Base-by-base conservation (phyloP, 2,113 vertebrate species). In the Cettia cetti region DNA sequence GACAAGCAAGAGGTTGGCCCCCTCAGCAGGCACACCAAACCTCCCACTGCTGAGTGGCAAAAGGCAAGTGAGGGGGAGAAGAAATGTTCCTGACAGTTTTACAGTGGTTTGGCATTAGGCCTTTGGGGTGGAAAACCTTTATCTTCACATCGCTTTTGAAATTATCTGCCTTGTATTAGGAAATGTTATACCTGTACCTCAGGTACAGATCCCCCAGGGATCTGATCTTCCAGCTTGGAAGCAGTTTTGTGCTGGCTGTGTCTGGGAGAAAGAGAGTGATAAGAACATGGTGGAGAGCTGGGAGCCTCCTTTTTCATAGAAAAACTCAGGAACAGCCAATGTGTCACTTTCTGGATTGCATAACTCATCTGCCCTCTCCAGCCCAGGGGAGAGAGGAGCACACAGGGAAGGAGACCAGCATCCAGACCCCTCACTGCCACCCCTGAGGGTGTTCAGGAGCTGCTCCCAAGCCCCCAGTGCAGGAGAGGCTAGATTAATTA, bases 1-100 rank as follows among this genome's bases (percentile, higher is more conserved):
- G 53, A 37, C 4, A 3, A 40, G 35, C 54, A 45, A 2, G 4
- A 21, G 11, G 13, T 5, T 9, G 18, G 44, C 39, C n/a, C 42
- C 42, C 0, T 0, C 2, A 4, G 35, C 35, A 81, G 45, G 7
- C 33, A 71, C 5, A 20, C 24, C 71, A 82, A 61, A 74, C 18
- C 61, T 82, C 66, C 49, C 76, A 31, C 12, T 18, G 39, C 1
- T 45, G 47, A 71, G 53, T 4, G 4, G 23, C 13, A 71, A 70
- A 68, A 88, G 20, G 65, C 0, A 1, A 42, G 30, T 1, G 13
- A 89, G 13, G 9, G 27, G 50, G 13, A 74, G 50, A 77, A 77
- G 24, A 92, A 92, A 89, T 4, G 6, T 19, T 83, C 40, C 80
- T 76, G 76, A 66, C 54, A 69, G 50, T 52, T 94, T 76, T 60